phyloP scores from a whole-genome alignment of 2,888 invertebrate species.

The Dascillus cervinus region DNA sequence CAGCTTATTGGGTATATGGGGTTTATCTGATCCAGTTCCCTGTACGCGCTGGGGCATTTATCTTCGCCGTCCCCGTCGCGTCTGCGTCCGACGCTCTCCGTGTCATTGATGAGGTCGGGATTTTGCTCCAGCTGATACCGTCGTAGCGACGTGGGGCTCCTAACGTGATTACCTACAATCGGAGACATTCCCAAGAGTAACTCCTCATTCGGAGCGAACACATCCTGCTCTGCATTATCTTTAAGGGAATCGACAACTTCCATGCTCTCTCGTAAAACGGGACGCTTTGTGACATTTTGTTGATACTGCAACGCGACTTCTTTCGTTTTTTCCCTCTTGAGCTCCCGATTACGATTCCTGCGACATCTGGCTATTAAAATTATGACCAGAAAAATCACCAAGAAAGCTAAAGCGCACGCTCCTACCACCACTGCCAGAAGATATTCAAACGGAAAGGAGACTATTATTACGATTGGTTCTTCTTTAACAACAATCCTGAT shows the following conservation, averaged over 20 bases:
- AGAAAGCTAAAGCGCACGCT: constrained; percentile 55
- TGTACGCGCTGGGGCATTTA: constrained; percentile 26
- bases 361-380: constrained; percentile 52
- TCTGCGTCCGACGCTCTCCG: constrained; percentile 51
- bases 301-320: constrained; percentile 52
- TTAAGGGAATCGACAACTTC: constrained; percentile 24
- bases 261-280: constrained; percentile 21
- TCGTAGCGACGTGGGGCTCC: constrained; percentile 49
- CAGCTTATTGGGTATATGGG: constrained; percentile 27
- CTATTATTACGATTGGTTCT: constrained; percentile 46
- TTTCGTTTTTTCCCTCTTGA: constrained; percentile 48
- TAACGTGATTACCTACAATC: constrained; percentile 40
- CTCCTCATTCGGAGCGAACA: constrained; percentile 19
- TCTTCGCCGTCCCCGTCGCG: constrained; percentile 36
- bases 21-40: constrained; percentile 22
- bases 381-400: constrained; percentile 59
- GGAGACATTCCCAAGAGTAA: constrained; percentile 27
- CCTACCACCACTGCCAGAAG: constrained; percentile 62
- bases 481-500: constrained; percentile 67
- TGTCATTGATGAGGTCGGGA: constrained; percentile 74
- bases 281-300: constrained; percentile 21
- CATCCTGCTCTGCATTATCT: constrained; percentile 20
- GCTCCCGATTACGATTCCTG: constrained; percentile 30
- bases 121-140: constrained; percentile 57
- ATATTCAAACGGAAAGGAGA: constrained; percentile 57